Base-by-base conservation (phyloP, 2,113 vertebrate genomes). In the Gambusia affinis region DNA sequence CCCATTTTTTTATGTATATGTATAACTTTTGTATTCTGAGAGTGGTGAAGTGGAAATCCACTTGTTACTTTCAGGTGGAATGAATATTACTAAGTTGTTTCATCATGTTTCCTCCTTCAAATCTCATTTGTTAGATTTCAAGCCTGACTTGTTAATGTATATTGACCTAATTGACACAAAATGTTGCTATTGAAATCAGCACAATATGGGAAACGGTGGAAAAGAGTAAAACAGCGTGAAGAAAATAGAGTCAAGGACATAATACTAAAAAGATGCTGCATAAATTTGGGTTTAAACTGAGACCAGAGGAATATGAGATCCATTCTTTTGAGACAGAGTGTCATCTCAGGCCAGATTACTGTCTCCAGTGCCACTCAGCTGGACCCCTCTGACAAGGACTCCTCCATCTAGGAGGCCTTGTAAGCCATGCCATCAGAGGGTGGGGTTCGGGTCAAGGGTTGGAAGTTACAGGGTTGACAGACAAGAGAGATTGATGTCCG, bases 401-500 rank as follows among this genome's bases (percentile, higher is more conserved):
- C 79, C 72, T 57, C 79, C 69, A 86, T 69, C 78, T 65, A 24
- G 61, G 72, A 84, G 74, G 65, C 76, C 78, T 78, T 87, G 89
- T 82, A 92, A 93, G 82, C 78, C 80, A 81, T 87, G 82, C 80
- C 81, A 81, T 30, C 57, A 47, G 70, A 88, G 79, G 91, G 87
- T 85, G 86, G 86, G 78, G 83, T 79, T 57, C 79, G 88, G 91
- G 92, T 92, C 92, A 93, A 83, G 75, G 88, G 92, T 93, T 87
- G 80, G 64, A 84, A 88, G 80, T 88, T 89, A 82, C 62, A 64
- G 84, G 78, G 68, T 68, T 89, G 92, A 93, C 91, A 92, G 89
- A 88, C 85, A 75, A 69, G 87, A 83, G 86, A 92, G 92, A 94
- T 93, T 91, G 91, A 93, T 94, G 92, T 86, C 33, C 76, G 39